Evolutionary conservation across 2,888 invertebrate genomes (phyloP).

Genomic region (Andrena fulva): DNA sequence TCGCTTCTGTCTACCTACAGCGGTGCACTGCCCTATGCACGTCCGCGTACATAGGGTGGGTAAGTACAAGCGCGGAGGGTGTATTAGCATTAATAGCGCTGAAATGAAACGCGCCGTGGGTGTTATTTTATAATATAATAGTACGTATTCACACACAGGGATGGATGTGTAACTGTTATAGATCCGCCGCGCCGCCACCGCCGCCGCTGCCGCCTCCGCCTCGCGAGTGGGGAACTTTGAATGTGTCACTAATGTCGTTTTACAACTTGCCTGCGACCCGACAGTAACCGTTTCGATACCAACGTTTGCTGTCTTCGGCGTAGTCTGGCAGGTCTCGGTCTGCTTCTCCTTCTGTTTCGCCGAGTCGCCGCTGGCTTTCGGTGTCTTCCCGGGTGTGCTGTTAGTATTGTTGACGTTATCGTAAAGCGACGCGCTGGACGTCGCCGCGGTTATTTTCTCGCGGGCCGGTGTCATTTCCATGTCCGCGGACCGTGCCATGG

Average conservation of each 20-base stretch:
- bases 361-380: constrained; percentile 77
- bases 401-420: constrained; percentile 89
- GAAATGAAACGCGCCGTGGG: no score
- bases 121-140: no score
- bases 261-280: constrained; percentile 86
- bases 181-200: no score
- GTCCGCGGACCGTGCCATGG: constrained; percentile 89
- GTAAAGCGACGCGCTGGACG: constrained; percentile 95
- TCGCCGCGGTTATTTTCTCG: constrained; percentile 93
- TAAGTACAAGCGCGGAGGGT: no score
- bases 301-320: constrained; percentile 82
- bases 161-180: no score
- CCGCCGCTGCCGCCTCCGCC: no score
- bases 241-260: background rate
- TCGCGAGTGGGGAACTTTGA: no score
- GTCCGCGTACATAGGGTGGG: no score
- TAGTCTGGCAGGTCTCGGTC: constrained; percentile 84
- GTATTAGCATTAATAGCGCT: no score
- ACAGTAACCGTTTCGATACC: constrained; percentile 82
- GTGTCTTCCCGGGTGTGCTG: constrained; percentile 75
- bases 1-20: no score
- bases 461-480: constrained; percentile 86
- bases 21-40: no score
- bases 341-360: constrained; percentile 85
- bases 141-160: no score